A percentile compares a stretch with the other conserved stretches of the same genome.
Conservation (phyloP, 2,113 vertebrate species). For the Neodon shergylaensis region DNA sequence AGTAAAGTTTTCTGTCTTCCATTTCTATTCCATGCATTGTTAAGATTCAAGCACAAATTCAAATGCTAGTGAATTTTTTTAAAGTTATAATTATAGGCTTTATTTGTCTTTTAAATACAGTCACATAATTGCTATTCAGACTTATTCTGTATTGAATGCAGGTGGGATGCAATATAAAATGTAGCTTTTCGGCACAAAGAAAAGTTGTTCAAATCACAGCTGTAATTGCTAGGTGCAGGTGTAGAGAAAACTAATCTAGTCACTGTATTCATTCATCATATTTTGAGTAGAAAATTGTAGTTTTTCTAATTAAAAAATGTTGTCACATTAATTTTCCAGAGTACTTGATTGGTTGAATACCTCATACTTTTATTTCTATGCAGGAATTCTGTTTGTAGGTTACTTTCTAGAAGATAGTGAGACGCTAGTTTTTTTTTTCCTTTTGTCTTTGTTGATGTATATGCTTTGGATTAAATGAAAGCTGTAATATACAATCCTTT, state of each 20-base stretch:
- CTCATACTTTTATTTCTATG: conserved; percentile 43
- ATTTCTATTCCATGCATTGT: conserved; percentile 63
- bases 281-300: conserved; percentile 75
- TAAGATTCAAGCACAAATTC: conserved; percentile 72
- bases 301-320: conserved; percentile 70
- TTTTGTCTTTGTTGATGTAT: background rate
- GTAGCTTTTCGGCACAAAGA: conserved; percentile 73
- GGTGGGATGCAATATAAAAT: conserved; percentile 75
- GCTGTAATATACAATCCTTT: background rate
- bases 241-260: conserved; percentile 64
- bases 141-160: conserved; percentile 66
- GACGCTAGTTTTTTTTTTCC: background rate
- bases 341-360: conserved; percentile 53
- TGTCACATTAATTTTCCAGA: conserved; percentile 70
- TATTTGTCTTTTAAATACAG: conserved; percentile 74
- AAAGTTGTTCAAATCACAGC: conserved; percentile 76
- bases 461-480: background rate
- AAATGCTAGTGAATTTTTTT: conserved; percentile 74
- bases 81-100: conserved; percentile 76
- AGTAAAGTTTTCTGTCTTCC: conserved; percentile 56
- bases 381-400: conserved; percentile 1
- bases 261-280: conserved; percentile 75
- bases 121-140: conserved; percentile 73
- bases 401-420: conserved; percentile 24
- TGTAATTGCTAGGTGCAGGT: conserved; percentile 73